Evolutionary conservation across 1,140 invertebrate genomes (phyloP), one percentile per base, ranked within the genome.

Genomic region (Dendrolimus punctatus): DNA sequence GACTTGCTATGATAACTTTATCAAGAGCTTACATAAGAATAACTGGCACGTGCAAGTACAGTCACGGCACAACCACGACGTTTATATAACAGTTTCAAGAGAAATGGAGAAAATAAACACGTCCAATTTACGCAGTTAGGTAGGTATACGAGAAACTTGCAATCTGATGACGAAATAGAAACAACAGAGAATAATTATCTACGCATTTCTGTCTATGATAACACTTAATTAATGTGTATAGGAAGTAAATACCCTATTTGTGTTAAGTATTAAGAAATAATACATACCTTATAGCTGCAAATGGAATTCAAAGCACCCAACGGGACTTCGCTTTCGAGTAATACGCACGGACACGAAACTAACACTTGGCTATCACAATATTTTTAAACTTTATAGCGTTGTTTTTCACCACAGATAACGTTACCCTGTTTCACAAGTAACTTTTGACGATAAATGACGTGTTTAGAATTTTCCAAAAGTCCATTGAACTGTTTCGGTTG

Each of bases 401-500:
- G 67, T 70, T 70, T 72, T 80, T 76, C 76, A 80, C 59, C 71
- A 83, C 76, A 77, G 67, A 62, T 61, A 73, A 68, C 58, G 70
- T 64, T 73, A 77, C 66, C 62, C 60, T 58, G 67, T 63, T 55
- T 71, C 69, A 71, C 75, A 80, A 72, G 71, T 70, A 67, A 73
- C 64, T 61, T 80, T 76, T 80, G 68, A 72, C 68, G 69, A 66
- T 66, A 73, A 62, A 58, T 70, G 72, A 82, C 74, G 75, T 77
- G 74, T 76, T 82, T 76, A 66, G 68, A 77, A 70, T 80, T 82
- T 87, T 82, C 68, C 64, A 71, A 85, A 86, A 86, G 85, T 87
- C 81, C 85, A 87, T 87, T 87, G 85, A 87, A 87, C 85, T 85
- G 85, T 85, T 85, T 84, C 77, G 74, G 69, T 77, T 75, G 80